Base-by-base conservation (phyloP, 1,140 invertebrate genomes). In the Papilio dardanus region DNA sequence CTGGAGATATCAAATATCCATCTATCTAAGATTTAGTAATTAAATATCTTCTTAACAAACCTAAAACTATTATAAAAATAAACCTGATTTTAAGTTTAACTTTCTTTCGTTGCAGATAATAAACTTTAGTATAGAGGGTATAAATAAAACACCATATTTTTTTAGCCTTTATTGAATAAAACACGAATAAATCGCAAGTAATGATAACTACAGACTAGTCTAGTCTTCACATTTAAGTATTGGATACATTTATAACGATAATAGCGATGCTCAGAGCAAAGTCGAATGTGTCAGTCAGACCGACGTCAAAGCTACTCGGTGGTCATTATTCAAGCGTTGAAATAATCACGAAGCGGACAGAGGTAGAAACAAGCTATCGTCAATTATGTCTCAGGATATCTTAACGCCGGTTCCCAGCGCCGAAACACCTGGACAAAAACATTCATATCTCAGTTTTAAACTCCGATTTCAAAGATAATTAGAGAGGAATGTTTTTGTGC, bases 111-210 rank as follows among this genome's bases (percentile, higher is more conserved):
- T n/a, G n/a, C n/a, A n/a, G n/a, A n/a, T n/a, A n/a, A n/a, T n/a
- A n/a, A n/a, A n/a, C n/a, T n/a, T n/a, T n/a, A n/a, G n/a, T n/a
- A 10, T 37, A 30, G 6, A 21, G 3, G 21, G 1, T 28, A 30
- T 31, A 71, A 71, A 71, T 50, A 31, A 71, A 71, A 50, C 1
- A 71, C 37, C 37, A 71, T 69, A 24, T 6, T 50, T 37, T 75
- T 76, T 77, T 31, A 35, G 12, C 65, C 24, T 74, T 30, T 76
- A 79, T 77, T 77, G 5, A 67, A 66, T 80, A 75, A 62, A 71
- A 66, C 50, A 50, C 10, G 68, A 68, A 77, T 42, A 74, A 76
- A 67, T 50, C 30, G 71, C 66, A 67, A 67, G 58, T 78, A 28
- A 75, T 77, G 40, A 24, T 75, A 68, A 74, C 75, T 74, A 66